phyloP scores from a whole-genome alignment of 2,113 vertebrate genomes.

The Neomonachus schauinslandi region DNA sequence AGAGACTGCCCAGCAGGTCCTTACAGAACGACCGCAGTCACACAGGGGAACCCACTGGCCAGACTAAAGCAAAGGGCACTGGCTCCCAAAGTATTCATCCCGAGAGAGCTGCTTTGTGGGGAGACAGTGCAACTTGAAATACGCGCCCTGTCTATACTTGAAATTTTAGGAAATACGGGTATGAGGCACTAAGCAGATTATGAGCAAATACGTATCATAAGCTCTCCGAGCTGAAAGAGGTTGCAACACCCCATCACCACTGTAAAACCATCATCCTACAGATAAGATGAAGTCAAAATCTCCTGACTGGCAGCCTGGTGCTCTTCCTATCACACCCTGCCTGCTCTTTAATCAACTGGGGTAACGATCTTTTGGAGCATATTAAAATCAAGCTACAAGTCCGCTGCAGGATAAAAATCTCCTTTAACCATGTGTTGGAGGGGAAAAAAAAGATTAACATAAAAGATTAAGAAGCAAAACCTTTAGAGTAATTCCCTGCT shows the following conservation, averaged over 20 bases:
- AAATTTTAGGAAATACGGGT: neutral
- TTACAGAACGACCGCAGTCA: neutral
- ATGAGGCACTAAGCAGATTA: neutral
- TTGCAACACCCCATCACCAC: neutral
- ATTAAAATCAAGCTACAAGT: slow-evolving; percentile 33
- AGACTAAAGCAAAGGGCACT: neutral
- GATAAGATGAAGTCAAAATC: neutral
- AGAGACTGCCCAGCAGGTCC: neutral
- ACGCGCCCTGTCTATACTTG: neutral
- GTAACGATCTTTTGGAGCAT: neutral
- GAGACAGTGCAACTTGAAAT: neutral
- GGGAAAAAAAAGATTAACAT: neutral
- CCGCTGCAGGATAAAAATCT: neutral
- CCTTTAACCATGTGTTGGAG: neutral
- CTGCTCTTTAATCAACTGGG: neutral
- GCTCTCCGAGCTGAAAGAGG: neutral
- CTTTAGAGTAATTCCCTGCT: neutral
- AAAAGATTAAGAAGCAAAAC: slow-evolving; percentile 19
- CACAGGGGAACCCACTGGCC: neutral
- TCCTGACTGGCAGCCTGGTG: neutral
- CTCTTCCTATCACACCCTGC: neutral
- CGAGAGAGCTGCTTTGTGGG: neutral
- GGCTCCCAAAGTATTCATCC: neutral
- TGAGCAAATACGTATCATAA: neutral
- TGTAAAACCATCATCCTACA: neutral